Conservation (phyloP, 2,888 invertebrate species). For the Plebejus anna region DNA sequence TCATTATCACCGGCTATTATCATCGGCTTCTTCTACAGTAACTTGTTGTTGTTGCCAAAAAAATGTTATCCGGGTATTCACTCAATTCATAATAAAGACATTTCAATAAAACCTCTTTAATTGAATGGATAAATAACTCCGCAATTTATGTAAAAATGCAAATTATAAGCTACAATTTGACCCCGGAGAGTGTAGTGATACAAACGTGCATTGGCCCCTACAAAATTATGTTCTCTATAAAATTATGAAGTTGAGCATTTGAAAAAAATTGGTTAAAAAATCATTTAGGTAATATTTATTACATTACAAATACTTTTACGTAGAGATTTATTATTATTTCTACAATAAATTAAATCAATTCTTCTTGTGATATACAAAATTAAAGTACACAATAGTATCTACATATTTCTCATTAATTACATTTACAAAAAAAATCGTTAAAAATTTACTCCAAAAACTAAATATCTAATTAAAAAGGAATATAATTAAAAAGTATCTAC, state of each 20-base stretch:
- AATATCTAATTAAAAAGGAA: not conserved
- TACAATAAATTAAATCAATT: slow-evolving; percentile 1
- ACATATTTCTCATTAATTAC: not conserved
- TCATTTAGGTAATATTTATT: not conserved
- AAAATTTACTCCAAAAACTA: not conserved
- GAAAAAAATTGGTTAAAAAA: not conserved
- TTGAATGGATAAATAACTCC: not conserved
- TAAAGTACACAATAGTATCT: not conserved
- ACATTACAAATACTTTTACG: slow-evolving; percentile 5
- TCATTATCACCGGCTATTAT: not conserved
- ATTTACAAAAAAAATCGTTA: not conserved
- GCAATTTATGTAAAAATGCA: not conserved
- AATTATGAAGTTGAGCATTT: slow-evolving; percentile 13
- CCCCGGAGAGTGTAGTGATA: not conserved
- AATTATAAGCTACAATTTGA: not conserved
- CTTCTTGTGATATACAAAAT: slow-evolving; percentile 13
- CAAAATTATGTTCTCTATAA: slow-evolving; percentile 24
- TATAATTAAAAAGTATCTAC: not conserved
- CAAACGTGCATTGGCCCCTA: slow-evolving; percentile 28
- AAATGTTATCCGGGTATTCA: not conserved
- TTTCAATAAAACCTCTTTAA: not conserved
- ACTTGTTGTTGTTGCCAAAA: not conserved
- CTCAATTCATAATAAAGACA: not conserved
- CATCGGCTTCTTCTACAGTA: not conserved
- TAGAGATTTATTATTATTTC: slow-evolving; percentile 2